These are phyloP conservation scores for Tympanoctomys barrerae DNA, from an alignment of 2,797 vertebrate genomes.

Conservation along the genomic window DNA sequence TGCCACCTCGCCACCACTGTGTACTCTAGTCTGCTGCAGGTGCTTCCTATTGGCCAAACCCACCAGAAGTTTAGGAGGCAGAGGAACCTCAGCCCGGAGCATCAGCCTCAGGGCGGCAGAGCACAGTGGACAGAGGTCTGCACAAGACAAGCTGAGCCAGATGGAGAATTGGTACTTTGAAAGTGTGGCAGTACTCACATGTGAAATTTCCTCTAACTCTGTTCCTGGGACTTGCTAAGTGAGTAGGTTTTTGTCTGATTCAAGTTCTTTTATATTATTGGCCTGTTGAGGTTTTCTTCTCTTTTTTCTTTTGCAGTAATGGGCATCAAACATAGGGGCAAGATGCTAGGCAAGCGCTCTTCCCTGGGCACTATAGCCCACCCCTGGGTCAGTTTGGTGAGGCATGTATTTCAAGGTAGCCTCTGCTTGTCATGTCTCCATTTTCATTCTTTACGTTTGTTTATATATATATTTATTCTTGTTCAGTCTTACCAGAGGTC, in stretches of 20 bases:
- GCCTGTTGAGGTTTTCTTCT: neutral
- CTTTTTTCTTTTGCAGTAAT: neutral
- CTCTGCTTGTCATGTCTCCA: neutral
- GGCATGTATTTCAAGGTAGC: neutral
- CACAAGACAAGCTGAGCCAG: neutral
- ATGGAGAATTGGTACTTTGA: neutral
- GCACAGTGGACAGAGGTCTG: neutral
- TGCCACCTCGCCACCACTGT: neutral
- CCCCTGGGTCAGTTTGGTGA: neutral
- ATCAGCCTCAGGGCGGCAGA: neutral
- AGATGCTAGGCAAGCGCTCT: neutral
- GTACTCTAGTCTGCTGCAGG: neutral
- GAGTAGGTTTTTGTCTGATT: neutral
- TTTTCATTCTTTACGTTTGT: conserved; percentile 30
- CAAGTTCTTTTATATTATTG: neutral
- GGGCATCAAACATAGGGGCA: neutral
- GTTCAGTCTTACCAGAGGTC: neutral
- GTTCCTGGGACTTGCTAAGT: neutral
- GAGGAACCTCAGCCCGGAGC: neutral
- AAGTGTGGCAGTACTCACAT: neutral
- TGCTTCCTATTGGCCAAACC: neutral
- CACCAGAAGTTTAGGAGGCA: neutral
- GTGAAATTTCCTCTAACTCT: conserved; percentile 29
- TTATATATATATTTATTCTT: neutral
- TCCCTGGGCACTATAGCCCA: neutral